Evolutionary conservation across 1,140 invertebrate genomes (phyloP), one percentile per base, ranked within the genome.

Genomic region (Lamellibrachia luymesi): DNA sequence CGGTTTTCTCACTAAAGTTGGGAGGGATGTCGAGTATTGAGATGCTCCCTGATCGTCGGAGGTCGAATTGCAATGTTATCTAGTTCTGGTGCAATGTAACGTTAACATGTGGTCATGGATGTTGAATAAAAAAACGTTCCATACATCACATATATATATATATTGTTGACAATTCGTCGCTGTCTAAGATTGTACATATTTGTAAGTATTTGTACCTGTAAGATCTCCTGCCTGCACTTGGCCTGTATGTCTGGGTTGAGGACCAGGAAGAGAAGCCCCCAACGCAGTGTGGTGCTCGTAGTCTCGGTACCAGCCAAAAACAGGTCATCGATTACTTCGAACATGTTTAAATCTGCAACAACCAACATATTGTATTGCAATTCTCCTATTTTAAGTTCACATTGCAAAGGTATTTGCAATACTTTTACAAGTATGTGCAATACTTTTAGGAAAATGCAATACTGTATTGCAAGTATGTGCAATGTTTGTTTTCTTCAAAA

Each of bases 271-370:
- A 99, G 96, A 17, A 99, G 96, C 94, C 98, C 98, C 98, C 99
- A 99, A 80, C 98, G 97, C 17, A 99, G 95, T 0, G 98, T 98
- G 0, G 98, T 97, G 50, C 98, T 96, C 0, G 98, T 98, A 0
- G 98, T 99, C 95, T 99, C 98, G n/a, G 98, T 97, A 1, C 98
- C 98, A 51, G 98, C 98, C 1, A 98, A 98, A 95, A 98, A 98
- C 93, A 99, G 96, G 96, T 99, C 98, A 13, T 94, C 94, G 10
- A 95, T 95, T 6, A 95, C 93, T 52, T 95, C 94, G 52, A 94
- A 94, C 90, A 96, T 93, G 90, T 95, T 94, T 27, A 95, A 56
- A 91, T 96, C 95, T 95, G 50, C 13, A 51, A 50, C 50, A 93
- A 92, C n/a, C 50, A 52, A 17, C 10, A 91, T 17, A 38, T 38